Evolutionary conservation across 37 sponge, comb jelly and placozoan species (phyloP).

Genomic region (Cliona cf. orientalis): DNA sequence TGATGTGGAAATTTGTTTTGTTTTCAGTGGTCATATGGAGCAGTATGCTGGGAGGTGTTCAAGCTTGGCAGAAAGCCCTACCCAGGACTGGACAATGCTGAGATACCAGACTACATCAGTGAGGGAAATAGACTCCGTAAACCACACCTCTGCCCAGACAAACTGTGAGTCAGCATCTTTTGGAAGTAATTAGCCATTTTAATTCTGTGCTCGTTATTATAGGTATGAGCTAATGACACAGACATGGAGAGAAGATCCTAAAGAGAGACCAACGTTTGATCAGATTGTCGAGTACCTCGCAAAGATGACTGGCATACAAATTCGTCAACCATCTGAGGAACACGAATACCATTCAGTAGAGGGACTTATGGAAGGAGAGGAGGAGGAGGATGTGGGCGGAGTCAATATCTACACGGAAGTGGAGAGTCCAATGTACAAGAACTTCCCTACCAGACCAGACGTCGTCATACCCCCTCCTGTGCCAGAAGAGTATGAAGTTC

Average conservation of each 20-base stretch:
- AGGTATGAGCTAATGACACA: conserved; percentile 2
- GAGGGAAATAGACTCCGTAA: conserved; percentile 47
- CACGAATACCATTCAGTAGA: neutral
- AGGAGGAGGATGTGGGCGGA: neutral
- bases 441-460: neutral
- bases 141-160: conserved; percentile 38
- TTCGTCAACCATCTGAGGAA: no score
- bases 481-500: conserved; percentile 23
- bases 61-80: conserved; percentile 46
- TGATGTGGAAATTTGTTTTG: neutral
- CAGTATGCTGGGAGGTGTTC: conserved; percentile 67
- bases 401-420: conserved; percentile 1
- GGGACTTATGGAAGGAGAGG: neutral
- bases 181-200: no score
- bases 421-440: conserved; percentile 1
- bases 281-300: conserved; percentile 11
- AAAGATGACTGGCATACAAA: neutral
- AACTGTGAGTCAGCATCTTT: conserved; percentile 36
- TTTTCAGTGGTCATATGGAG: conserved; percentile 66
- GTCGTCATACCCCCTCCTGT: neutral
- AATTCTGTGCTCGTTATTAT: no score
- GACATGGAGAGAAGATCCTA: conserved; percentile 8
- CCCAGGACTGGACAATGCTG: conserved; percentile 48
- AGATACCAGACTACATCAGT: conserved; percentile 51
- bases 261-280: neutral